Conservation (phyloP, 2,888 invertebrate species). For the Phaedon cochleariae region DNA sequence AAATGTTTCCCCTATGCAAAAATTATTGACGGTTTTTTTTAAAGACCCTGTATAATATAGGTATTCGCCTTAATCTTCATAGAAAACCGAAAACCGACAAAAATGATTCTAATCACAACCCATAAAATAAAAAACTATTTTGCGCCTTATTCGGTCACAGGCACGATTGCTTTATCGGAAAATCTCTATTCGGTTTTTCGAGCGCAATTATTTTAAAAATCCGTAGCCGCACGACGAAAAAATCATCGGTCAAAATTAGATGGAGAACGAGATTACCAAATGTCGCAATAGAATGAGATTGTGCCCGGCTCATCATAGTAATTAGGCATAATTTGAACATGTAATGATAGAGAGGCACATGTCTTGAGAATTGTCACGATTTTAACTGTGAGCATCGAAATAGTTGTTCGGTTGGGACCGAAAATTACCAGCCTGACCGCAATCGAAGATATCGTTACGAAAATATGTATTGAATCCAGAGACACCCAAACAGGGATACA, state of each 20-base stretch:
- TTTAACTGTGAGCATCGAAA: slow-evolving; percentile 28
- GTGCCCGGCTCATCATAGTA: slow-evolving; percentile 32
- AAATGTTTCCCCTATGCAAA: too few species aligned
- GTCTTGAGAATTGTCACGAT: slow-evolving; percentile 34
- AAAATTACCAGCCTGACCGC: slow-evolving; percentile 16
- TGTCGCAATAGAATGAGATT: slow-evolving; percentile 37
- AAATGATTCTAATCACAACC: background rate
- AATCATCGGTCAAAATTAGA: slow-evolving; percentile 29
- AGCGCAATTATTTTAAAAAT: slow-evolving; percentile 34
- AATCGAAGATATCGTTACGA: background rate
- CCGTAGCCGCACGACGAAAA: slow-evolving; percentile 28
- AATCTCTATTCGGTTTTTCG: slow-evolving; percentile 31
- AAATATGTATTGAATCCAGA: background rate
- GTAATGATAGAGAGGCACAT: slow-evolving; percentile 36
- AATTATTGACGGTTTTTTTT: too few species aligned
- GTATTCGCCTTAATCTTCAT: too few species aligned
- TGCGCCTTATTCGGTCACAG: slow-evolving; percentile 26
- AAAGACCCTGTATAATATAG: too few species aligned
- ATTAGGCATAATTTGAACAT: slow-evolving; percentile 36
- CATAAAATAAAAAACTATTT: slow-evolving; percentile 17
- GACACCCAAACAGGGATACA: background rate
- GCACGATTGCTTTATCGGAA: slow-evolving; percentile 27
- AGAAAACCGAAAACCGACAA: background rate
- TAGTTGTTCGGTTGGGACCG: slow-evolving; percentile 22
- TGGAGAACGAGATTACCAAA: slow-evolving; percentile 36